These are phyloP conservation scores for Stegodyphus dumicola DNA, from an alignment of 1,140 invertebrate species.

Conservation along the genomic window DNA sequence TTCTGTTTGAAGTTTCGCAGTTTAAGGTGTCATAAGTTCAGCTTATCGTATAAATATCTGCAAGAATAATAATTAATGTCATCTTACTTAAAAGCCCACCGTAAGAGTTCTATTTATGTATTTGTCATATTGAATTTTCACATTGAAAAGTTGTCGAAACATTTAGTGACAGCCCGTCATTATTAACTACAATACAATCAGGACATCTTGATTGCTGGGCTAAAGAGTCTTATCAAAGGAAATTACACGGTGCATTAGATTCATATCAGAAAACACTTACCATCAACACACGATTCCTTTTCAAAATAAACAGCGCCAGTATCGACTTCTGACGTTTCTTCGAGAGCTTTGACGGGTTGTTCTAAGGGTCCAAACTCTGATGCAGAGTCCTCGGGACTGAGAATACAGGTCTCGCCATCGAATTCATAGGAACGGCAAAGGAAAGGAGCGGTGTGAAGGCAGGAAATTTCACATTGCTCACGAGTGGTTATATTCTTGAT, in stretches of 20 bases:
- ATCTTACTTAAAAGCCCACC: too few species aligned
- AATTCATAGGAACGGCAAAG: conserved; percentile 52
- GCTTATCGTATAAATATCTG: too few species aligned
- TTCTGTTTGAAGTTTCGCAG: too few species aligned
- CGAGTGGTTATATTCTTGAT: conserved; percentile 17
- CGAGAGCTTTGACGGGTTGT: background rate
- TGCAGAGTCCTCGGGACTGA: conserved; percentile 58
- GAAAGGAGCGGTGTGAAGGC: conserved; percentile 36
- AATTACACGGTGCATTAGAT: too few species aligned
- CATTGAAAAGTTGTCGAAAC: background rate
- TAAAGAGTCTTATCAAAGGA: too few species aligned
- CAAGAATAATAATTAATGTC: too few species aligned
- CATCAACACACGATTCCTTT: conserved; percentile 55
- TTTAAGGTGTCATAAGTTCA: too few species aligned
- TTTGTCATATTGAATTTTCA: conserved; percentile 7
- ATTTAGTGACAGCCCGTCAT: background rate
- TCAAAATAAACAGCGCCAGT: conserved; percentile 4
- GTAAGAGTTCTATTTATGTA: too few species aligned
- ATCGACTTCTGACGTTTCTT: background rate
- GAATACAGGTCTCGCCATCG: conserved; percentile 14
- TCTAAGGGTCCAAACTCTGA: conserved; percentile 15
- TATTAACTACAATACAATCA: too few species aligned
- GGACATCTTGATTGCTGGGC: too few species aligned
- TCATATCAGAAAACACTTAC: conserved; percentile 11
- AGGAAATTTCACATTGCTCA: conserved; percentile 17